Percentiles rank a stretch among this genome's conserved stretches.
These are phyloP conservation scores for Ammodytes marinus DNA, from an alignment of 2,113 vertebrate genomes.

Conservation along the genomic window DNA sequence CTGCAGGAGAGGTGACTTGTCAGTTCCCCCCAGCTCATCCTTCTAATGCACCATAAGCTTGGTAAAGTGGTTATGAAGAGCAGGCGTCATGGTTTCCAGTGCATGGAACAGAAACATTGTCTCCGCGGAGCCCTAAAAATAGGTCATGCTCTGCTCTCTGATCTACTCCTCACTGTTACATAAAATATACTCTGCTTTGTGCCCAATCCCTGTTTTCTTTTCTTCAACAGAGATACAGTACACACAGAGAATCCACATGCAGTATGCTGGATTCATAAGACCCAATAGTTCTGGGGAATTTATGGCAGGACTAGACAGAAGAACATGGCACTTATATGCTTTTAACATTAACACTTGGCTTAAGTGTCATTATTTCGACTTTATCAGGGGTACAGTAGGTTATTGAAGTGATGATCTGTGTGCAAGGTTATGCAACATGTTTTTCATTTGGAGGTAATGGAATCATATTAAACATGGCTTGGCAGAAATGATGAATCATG, in stretches of 20 bases:
- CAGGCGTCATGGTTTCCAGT: slow-evolving; percentile 72
- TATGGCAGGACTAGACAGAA: neutral
- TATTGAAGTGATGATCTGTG: slow-evolving; percentile 33
- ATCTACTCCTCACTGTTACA: slow-evolving; percentile 75
- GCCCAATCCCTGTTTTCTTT: slow-evolving; percentile 56
- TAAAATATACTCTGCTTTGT: slow-evolving; percentile 76
- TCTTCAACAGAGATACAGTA: slow-evolving; percentile 36
- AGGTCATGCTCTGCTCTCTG: slow-evolving; percentile 81
- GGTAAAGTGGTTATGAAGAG: slow-evolving; percentile 64
- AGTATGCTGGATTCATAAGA: neutral
- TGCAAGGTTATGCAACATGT: slow-evolving; percentile 28
- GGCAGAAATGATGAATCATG: slow-evolving; percentile 33
- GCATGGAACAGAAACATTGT: slow-evolving; percentile 75
- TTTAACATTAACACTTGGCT: slow-evolving; percentile 18
- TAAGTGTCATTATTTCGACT: slow-evolving; percentile 35
- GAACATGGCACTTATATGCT: neutral
- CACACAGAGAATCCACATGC: slow-evolving; percentile 38
- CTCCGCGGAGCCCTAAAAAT: slow-evolving; percentile 78
- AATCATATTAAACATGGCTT: slow-evolving; percentile 52
- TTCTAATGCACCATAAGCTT: slow-evolving; percentile 47
- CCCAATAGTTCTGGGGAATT: neutral
- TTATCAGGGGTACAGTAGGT: neutral
- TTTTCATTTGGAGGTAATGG: slow-evolving; percentile 50
- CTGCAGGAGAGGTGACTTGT: slow-evolving; percentile 26
- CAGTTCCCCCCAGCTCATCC: slow-evolving; percentile 21